Evolutionary conservation across 1,140 invertebrate genomes (phyloP), one percentile per base, ranked within the genome.

Genomic region (Pomacea maculata): DNA sequence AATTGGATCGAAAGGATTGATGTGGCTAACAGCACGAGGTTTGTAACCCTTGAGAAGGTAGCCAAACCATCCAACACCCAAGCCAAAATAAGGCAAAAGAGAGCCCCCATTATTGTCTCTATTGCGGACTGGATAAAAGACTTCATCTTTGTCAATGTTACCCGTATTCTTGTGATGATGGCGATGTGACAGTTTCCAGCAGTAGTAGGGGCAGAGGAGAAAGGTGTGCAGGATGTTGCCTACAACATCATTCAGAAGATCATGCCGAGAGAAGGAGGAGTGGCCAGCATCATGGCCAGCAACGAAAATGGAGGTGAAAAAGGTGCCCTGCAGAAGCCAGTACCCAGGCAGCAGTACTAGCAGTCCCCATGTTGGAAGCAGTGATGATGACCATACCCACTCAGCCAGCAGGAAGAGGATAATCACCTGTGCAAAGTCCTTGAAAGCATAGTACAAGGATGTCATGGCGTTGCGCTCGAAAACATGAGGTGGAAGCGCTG

Each of bases 211-310:
- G 45, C 82, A 83, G 54, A 89, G 72, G 0, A 90, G 84, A 55
- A 88, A 85, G 8, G 84, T 81, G 80, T 90, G 89, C 17, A 84
- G 80, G 21, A 89, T 64, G 4, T 83, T 87, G 4, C 89, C 89
- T 54, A 87, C 83, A 65, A 86, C 70, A 29, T 87, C 85, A 71
- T 89, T 89, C 11, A 90, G 57, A 73, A 87, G 86, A 15, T 82
- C 84, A 79, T 89, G 87, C 52, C 88, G 84, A 6, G 91, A 92
- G 85, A 92, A 92, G 3, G 91, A 91, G 55, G 88, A 88, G 78
- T 92, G 92, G 6, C 91, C 91, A 82, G 92, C 92, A 82, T 92
- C 92, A 77, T 92, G 92, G 21, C 92, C 92, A 34, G 92, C 79
- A n/a, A 90, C 88, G 81, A 92, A 92, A 14, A 92, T 52, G 17